Percentiles rank a stretch among this genome's conserved stretches.
Evolutionary conservation across 1,140 invertebrate genomes (phyloP).

Genomic region (Eumaeus atala): DNA sequence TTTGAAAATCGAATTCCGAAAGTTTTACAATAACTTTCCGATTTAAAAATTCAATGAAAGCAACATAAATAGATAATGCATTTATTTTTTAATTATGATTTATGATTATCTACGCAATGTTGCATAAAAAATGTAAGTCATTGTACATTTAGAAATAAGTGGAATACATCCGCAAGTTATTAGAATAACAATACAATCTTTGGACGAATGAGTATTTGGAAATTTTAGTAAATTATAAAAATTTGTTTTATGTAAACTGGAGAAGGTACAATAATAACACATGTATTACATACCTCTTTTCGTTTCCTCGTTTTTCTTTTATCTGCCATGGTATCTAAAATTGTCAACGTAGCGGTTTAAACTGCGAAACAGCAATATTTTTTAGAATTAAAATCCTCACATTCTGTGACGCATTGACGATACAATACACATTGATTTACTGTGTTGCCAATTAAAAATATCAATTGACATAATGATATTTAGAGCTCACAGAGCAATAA

Average conservation of each 20-base stretch:
- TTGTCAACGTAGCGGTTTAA: slow-evolving; percentile 53
- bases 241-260: neutral
- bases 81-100: too few relatives aligned
- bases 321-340: slow-evolving; percentile 80
- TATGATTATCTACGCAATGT: too few relatives aligned
- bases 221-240: neutral
- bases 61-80: too few relatives aligned
- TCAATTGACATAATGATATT: slow-evolving; percentile 1
- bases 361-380: slow-evolving; percentile 30
- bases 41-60: too few relatives aligned
- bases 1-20: too few relatives aligned
- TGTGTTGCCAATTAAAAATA: slow-evolving; percentile 9
- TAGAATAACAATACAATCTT: too few relatives aligned
- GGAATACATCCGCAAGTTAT: too few relatives aligned
- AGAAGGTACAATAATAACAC: neutral
- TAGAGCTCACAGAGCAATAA: neutral
- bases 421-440: slow-evolving; percentile 11
- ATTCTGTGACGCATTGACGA: slow-evolving; percentile 26
- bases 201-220: too few relatives aligned
- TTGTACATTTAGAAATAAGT: too few relatives aligned
- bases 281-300: slow-evolving; percentile 78
- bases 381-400: slow-evolving; percentile 6
- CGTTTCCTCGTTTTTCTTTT: slow-evolving; percentile 84
- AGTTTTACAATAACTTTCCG: too few relatives aligned
- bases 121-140: too few relatives aligned